phyloP scores from a whole-genome alignment of 2,797 vertebrate genomes.

The Kryptolebias ocellatus region DNA sequence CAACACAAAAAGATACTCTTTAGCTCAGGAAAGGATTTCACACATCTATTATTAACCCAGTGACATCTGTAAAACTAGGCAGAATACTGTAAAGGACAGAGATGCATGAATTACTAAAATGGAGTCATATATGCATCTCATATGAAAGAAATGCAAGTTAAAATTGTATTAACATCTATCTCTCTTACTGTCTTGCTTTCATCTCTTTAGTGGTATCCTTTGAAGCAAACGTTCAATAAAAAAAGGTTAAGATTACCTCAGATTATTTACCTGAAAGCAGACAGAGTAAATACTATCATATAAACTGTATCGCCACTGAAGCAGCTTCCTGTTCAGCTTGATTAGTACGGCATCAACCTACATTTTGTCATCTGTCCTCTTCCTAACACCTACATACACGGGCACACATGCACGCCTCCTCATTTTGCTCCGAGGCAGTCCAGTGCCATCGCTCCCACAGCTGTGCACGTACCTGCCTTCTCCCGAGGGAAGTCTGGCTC shows the following conservation, averaged over 20 bases:
- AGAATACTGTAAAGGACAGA: not conserved
- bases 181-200: not conserved
- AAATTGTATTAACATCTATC: not conserved
- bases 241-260: not conserved
- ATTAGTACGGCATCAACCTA: conserved; percentile 45
- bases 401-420: conserved; percentile 34
- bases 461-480: conserved; percentile 41
- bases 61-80: not conserved
- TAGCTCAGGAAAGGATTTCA: not conserved
- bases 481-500: conserved; percentile 36
- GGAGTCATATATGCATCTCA: too few species aligned
- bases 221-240: conserved; percentile 1
- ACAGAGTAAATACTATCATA: conserved; percentile 8
- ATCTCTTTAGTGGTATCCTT: not conserved
- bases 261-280: not conserved
- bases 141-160: too few species aligned
- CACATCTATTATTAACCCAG: fast-evolving
- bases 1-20: not conserved
- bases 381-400: conserved; percentile 46
- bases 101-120: too few species aligned
- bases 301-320: conserved; percentile 30
- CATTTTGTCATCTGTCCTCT: conserved; percentile 53
- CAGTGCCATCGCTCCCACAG: conserved; percentile 49
- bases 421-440: conserved; percentile 25
- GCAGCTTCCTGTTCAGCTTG: conserved; percentile 50